A percentile compares a stretch with the other conserved stretches of the same genome.
These are phyloP conservation scores for Alloscopus bannaensis DNA, from an alignment of 2,888 invertebrate genomes.

Conservation along the genomic window DNA sequence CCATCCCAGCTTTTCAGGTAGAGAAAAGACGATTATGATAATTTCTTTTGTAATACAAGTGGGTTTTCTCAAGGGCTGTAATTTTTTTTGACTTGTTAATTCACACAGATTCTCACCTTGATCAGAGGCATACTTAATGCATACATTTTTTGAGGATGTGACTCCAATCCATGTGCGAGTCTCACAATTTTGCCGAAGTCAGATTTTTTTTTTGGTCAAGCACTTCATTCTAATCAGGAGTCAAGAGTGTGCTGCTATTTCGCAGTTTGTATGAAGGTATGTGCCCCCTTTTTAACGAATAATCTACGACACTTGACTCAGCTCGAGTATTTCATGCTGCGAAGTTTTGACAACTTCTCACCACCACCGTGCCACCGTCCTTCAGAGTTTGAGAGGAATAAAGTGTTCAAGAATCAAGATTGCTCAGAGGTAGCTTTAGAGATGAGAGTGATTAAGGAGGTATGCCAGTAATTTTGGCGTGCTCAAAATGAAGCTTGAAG, in stretches of 20 bases:
- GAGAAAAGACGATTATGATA: slow-evolving; percentile 3
- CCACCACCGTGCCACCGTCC: slow-evolving; percentile 30
- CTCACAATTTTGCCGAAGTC: slow-evolving; percentile 17
- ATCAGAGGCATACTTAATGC: too few species aligned
- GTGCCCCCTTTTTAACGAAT: slow-evolving; percentile 14
- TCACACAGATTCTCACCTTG: slow-evolving; percentile 11
- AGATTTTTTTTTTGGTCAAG: slow-evolving; percentile 46
- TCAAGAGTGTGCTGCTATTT: slow-evolving; percentile 1
- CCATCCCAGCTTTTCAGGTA: too few species aligned
- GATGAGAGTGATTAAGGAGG: slow-evolving; percentile 39
- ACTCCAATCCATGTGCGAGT: slow-evolving; percentile 10
- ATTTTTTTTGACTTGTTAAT: slow-evolving; percentile 19
- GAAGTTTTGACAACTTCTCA: slow-evolving; percentile 65
- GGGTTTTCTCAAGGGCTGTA: slow-evolving; percentile 14
- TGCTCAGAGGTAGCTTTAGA: not conserved
- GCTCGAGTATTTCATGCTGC: slow-evolving; percentile 60
- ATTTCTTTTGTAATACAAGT: slow-evolving; percentile 3
- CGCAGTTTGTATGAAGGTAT: not conserved
- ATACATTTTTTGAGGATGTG: not conserved
- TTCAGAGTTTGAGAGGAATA: not conserved
- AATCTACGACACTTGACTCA: slow-evolving; percentile 48
- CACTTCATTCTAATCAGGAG: slow-evolving; percentile 47
- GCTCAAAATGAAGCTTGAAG: slow-evolving; percentile 4
- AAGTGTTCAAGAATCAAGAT: not conserved
- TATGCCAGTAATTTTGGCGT: slow-evolving; percentile 42